Percentiles rank a stretch among this genome's conserved stretches.
phyloP scores from a whole-genome alignment of 1,140 invertebrate genomes.

The Heliothis subflexa region DNA sequence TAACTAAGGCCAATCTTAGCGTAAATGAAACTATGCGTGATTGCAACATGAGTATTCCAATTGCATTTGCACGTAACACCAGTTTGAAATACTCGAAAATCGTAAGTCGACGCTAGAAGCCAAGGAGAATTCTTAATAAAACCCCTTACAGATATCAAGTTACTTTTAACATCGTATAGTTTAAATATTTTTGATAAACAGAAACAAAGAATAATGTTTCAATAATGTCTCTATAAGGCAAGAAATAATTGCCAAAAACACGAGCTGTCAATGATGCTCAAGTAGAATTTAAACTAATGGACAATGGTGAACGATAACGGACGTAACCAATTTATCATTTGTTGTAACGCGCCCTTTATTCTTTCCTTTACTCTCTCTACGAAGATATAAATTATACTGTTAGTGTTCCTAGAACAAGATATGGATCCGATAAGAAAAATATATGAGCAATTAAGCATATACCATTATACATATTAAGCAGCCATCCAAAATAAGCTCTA shows the following conservation, averaged over 20 bases:
- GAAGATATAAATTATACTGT: slow-evolving; percentile 13
- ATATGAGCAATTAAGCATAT: too few species aligned
- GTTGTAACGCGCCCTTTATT: slow-evolving; percentile 26
- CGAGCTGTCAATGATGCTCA: slow-evolving; percentile 52
- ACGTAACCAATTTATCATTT: slow-evolving; percentile 62
- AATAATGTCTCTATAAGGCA: not conserved
- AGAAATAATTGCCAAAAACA: slow-evolving; percentile 36
- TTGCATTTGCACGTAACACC: too few species aligned
- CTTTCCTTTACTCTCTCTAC: slow-evolving; percentile 28
- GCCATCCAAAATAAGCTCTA: too few species aligned
- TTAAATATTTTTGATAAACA: too few species aligned
- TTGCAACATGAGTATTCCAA: not conserved
- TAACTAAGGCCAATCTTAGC: slow-evolving; percentile 26
- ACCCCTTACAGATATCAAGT: too few species aligned
- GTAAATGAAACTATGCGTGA: not conserved
- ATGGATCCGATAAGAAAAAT: not conserved
- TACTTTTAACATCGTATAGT: too few species aligned
- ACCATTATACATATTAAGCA: too few species aligned
- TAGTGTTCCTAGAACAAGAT: not conserved
- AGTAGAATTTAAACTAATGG: slow-evolving; percentile 57
- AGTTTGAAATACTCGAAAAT: too few species aligned
- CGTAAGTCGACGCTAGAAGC: too few species aligned
- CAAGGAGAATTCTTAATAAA: too few species aligned
- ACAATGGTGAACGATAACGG: slow-evolving; percentile 51
- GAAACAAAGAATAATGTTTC: not conserved